Evolutionary conservation across 2,888 invertebrate genomes (phyloP).

Genomic region (Drosophila affinis): DNA sequence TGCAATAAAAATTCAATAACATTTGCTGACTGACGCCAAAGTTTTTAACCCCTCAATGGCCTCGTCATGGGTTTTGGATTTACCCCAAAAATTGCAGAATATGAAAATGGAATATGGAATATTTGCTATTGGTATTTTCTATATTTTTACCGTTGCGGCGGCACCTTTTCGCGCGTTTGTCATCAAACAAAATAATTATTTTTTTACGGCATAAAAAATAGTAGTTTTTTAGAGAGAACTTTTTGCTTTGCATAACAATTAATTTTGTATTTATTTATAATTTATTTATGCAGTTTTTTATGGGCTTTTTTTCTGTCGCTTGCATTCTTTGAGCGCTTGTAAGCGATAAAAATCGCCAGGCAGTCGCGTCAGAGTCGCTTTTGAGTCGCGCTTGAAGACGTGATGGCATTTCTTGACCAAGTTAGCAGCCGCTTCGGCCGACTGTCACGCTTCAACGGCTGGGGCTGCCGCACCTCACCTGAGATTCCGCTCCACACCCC

Average conservation of each 20-base stretch:
- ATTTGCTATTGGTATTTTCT: background rate
- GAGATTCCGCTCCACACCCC: slow-evolving; percentile 11
- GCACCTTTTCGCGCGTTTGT: slow-evolving; percentile 4
- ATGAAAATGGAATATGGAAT: background rate
- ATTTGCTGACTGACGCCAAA: slow-evolving; percentile 56
- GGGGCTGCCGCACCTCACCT: slow-evolving; percentile 14
- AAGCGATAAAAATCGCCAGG: slow-evolving; percentile 10
- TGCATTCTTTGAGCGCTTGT: slow-evolving; percentile 38
- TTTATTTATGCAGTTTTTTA: slow-evolving; percentile 7
- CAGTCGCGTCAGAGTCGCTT: slow-evolving; percentile 9
- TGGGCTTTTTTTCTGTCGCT: slow-evolving; percentile 14
- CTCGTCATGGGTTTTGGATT: slow-evolving; percentile 57
- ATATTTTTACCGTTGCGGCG: background rate
- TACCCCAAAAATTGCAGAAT: slow-evolving; percentile 50
- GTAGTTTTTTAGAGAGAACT: slow-evolving; percentile 15
- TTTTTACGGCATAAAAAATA: slow-evolving; percentile 6
- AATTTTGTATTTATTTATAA: slow-evolving; percentile 24
- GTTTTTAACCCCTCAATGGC: slow-evolving; percentile 39
- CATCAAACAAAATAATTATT: slow-evolving; percentile 12
- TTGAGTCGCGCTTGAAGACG: slow-evolving; percentile 41
- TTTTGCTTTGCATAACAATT: slow-evolving; percentile 26
- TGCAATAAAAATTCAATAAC: slow-evolving; percentile 72
- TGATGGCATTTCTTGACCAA: slow-evolving; percentile 62
- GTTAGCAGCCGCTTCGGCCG: slow-evolving; percentile 13
- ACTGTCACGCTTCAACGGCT: slow-evolving; percentile 37